Evolutionary conservation across 2,113 vertebrate species (phyloP).

Genomic region (Tachysurus vachellii): DNA sequence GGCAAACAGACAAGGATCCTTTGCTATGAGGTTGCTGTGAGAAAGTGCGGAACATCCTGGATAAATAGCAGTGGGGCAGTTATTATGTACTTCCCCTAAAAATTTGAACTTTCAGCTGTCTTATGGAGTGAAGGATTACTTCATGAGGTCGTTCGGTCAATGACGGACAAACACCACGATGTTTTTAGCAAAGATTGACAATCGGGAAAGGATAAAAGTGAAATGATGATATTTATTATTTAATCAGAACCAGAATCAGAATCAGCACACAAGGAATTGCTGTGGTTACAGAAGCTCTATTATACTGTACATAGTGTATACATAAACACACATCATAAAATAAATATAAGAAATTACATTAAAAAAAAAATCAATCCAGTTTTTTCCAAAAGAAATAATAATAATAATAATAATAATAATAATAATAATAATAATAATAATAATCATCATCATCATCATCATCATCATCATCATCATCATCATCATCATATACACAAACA

Average conservation of each 20-base stretch:
- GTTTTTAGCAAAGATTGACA: background rate
- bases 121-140: constrained; percentile 47
- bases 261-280: no score
- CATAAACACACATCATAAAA: no score
- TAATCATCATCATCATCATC: no score
- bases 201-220: background rate
- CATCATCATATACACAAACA: background rate
- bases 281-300: no score
- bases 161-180: constrained; percentile 38
- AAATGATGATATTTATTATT: no score
- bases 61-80: constrained; percentile 44
- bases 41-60: constrained; percentile 58
- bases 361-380: background rate
- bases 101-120: constrained; percentile 55
- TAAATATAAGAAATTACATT: no score
- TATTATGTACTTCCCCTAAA: constrained; percentile 48
- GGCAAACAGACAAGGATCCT: constrained; percentile 3
- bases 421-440: no score
- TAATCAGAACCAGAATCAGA: no score
- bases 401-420: background rate
- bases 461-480: no score
- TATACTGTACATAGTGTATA: no score
- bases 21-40: constrained; percentile 30
- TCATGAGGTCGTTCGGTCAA: constrained; percentile 44
- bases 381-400: background rate